Evolutionary conservation across 1,140 invertebrate genomes (phyloP).

Genomic region (Drosophila quadrilineata): DNA sequence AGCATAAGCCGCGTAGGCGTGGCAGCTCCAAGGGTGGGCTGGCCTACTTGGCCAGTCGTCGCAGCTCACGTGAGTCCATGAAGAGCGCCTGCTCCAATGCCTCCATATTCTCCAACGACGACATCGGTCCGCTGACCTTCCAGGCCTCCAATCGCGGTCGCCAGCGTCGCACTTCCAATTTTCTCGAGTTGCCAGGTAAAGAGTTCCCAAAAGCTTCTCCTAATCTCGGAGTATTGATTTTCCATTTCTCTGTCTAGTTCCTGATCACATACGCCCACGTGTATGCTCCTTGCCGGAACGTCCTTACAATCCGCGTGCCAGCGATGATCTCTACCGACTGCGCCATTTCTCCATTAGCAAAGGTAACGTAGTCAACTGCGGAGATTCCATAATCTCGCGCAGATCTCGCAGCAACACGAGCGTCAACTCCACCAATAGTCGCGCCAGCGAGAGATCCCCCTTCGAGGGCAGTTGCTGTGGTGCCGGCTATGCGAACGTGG

Average conservation of each 20-base stretch:
- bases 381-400: constrained; percentile 92
- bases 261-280: constrained; percentile 89
- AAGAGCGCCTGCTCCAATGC: constrained; percentile 86
- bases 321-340: constrained; percentile 92
- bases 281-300: constrained; percentile 92
- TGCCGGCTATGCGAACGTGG: constrained; percentile 87
- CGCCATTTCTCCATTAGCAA: constrained; percentile 94
- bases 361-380: constrained; percentile 92
- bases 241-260: constrained; percentile 82
- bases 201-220: neutral
- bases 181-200: constrained; percentile 91
- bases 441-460: constrained; percentile 89
- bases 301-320: constrained; percentile 89
- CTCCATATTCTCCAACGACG: constrained; percentile 85
- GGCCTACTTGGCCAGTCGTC: constrained; percentile 89
- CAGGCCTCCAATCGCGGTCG: constrained; percentile 87
- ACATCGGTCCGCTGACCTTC: constrained; percentile 88
- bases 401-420: constrained; percentile 91
- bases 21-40: constrained; percentile 84
- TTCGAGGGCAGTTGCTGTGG: constrained; percentile 93
- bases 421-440: constrained; percentile 90
- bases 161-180: constrained; percentile 91
- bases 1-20: constrained; percentile 67
- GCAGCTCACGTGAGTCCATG: constrained; percentile 86
- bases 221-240: neutral